phyloP scores from a whole-genome alignment of 1,140 invertebrate species.

The Chionoecetes opilio region DNA sequence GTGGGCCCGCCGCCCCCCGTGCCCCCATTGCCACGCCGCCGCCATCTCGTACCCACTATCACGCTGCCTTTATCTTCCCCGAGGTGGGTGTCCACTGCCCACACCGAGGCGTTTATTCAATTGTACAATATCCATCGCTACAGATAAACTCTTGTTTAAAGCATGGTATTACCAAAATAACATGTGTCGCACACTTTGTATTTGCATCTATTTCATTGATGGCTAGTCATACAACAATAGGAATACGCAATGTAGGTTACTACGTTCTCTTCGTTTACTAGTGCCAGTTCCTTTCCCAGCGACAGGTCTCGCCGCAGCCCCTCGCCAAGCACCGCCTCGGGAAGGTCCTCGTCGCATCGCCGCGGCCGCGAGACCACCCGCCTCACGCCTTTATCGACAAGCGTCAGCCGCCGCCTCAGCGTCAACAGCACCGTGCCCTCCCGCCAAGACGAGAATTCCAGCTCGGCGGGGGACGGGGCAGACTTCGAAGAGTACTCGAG shows the following conservation, averaged over 20 bases:
- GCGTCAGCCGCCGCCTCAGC: constrained; percentile 34
- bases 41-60: constrained; percentile 66
- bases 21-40: constrained; percentile 47
- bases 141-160: too few species aligned
- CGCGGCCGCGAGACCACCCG: constrained; percentile 59
- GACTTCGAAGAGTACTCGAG: constrained; percentile 31
- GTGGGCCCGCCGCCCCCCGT: constrained; percentile 66
- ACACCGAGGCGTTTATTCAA: too few species aligned
- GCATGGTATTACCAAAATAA: too few species aligned
- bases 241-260: too few species aligned
- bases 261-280: not conserved
- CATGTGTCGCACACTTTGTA: too few species aligned
- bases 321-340: constrained; percentile 39
- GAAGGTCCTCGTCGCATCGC: constrained; percentile 58
- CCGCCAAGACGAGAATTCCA: constrained; percentile 60
- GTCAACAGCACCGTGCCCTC: not conserved
- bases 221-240: too few species aligned
- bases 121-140: too few species aligned
- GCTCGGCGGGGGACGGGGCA: constrained; percentile 64
- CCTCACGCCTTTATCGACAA: constrained; percentile 31
- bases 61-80: constrained; percentile 46
- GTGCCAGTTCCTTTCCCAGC: not conserved
- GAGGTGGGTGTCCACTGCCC: not conserved
- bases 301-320: constrained; percentile 55
- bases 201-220: too few species aligned